These are phyloP conservation scores for Sciaenops ocellatus DNA, from an alignment of 2,797 vertebrate species.

Conservation along the genomic window DNA sequence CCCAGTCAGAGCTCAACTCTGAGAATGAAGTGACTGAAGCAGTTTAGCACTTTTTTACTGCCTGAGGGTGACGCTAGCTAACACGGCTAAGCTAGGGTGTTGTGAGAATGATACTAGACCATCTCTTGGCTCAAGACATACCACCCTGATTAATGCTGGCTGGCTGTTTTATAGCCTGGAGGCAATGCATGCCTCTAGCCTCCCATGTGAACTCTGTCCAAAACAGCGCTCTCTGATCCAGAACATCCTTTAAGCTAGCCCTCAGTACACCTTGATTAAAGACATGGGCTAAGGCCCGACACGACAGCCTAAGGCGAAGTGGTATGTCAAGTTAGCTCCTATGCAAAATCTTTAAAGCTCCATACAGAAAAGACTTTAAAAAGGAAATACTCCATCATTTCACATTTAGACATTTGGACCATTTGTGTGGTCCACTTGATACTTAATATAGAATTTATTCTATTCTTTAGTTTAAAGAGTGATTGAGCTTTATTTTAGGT, in stretches of 20 bases:
- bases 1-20: conserved; percentile 5
- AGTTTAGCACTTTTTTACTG: conserved; percentile 9
- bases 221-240: conserved; percentile 32
- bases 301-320: conserved; percentile 7
- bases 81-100: neutral
- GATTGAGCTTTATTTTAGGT: neutral
- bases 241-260: conserved; percentile 36
- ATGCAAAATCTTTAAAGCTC: conserved; percentile 25
- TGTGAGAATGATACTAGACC: conserved; percentile 22
- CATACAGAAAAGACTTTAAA: neutral
- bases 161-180: conserved; percentile 50
- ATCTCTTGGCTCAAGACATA: conserved; percentile 37
- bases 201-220: conserved; percentile 16
- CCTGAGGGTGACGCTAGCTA: conserved; percentile 20
- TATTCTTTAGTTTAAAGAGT: neutral
- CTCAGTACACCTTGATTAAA: conserved; percentile 44
- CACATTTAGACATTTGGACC: neutral
- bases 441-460: neutral
- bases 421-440: neutral
- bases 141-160: conserved; percentile 52
- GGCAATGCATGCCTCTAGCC: conserved; percentile 18
- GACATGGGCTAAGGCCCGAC: neutral
- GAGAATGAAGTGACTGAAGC: conserved; percentile 3
- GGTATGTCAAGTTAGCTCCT: conserved; percentile 1
- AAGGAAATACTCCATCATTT: conserved; percentile 1